phyloP scores from a whole-genome alignment of 1,140 invertebrate species.

The Drosophila pachea region DNA sequence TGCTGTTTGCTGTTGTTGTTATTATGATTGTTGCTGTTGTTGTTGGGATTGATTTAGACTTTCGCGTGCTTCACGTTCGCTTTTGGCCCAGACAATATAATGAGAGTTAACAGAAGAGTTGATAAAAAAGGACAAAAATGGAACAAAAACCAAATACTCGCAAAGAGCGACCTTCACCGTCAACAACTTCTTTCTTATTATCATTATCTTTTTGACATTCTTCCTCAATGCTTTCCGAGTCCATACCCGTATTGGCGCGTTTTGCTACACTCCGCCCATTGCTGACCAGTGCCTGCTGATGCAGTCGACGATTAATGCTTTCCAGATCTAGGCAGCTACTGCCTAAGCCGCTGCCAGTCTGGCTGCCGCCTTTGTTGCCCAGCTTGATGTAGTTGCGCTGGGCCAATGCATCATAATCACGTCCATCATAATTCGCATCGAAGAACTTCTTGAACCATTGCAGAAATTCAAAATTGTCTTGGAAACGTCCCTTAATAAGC shows the following conservation, averaged over 20 bases:
- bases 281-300: slow-evolving; percentile 52
- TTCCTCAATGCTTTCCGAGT: slow-evolving; percentile 23
- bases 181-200: slow-evolving; percentile 29
- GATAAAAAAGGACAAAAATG: not conserved
- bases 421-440: slow-evolving; percentile 98
- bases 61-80: slow-evolving; percentile 43
- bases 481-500: slow-evolving; percentile 97
- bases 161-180: slow-evolving; percentile 39
- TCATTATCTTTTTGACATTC: slow-evolving; percentile 6
- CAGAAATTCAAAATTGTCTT: slow-evolving; percentile 99
- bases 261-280: slow-evolving; percentile 17
- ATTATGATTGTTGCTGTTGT: not conserved
- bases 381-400: slow-evolving; percentile 88
- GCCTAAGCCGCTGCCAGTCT: slow-evolving; percentile 61
- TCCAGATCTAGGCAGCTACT: no score
- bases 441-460: slow-evolving; percentile 99
- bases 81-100: slow-evolving; percentile 12
- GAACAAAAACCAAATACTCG: slow-evolving; percentile 15
- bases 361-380: slow-evolving; percentile 80
- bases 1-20: not conserved
- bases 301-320: no score
- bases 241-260: slow-evolving; percentile 36
- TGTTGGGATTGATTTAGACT: not conserved
- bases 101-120: slow-evolving; percentile 21
- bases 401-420: slow-evolving; percentile 94